Evolutionary conservation across 1,140 invertebrate species (phyloP).

Genomic region (Pseudomyrmex pallidus): DNA sequence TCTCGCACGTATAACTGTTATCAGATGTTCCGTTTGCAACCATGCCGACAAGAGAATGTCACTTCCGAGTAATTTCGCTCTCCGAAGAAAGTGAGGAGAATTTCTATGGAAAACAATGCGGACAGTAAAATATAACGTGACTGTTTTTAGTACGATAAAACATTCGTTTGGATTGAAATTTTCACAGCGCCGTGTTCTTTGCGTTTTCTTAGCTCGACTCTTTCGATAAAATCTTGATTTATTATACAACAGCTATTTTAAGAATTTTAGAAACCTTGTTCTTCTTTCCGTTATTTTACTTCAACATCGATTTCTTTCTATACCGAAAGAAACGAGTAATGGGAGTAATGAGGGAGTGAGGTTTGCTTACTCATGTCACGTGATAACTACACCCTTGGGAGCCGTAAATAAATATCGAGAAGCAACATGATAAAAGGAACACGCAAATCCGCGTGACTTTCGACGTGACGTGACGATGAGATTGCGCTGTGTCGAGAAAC

Average conservation of each 20-base stretch:
- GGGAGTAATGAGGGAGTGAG: neutral
- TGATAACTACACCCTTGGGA: conserved; percentile 14
- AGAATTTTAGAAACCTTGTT: neutral
- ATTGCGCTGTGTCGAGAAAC: conserved; percentile 16
- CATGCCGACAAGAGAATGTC: neutral
- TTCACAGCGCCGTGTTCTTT: too few relatives aligned
- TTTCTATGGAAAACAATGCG: neutral
- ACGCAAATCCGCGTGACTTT: conserved; percentile 46
- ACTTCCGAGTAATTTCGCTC: neutral
- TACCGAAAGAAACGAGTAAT: neutral
- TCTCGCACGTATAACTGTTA: conserved; percentile 4
- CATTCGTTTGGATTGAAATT: neutral
- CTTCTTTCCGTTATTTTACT: neutral
- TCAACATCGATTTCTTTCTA: neutral
- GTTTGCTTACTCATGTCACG: conserved; percentile 22
- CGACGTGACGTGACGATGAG: conserved; percentile 2
- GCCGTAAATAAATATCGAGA: conserved; percentile 32
- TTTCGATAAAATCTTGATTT: neutral
- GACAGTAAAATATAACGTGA: neutral
- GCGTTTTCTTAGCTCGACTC: too few relatives aligned
- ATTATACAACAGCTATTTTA: neutral
- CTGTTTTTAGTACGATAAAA: too few relatives aligned
- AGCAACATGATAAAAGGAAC: neutral
- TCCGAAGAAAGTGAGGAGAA: neutral
- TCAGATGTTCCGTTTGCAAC: neutral